phyloP scores from a whole-genome alignment of 2,797 vertebrate species.

The Amphiprion clarkii region DNA sequence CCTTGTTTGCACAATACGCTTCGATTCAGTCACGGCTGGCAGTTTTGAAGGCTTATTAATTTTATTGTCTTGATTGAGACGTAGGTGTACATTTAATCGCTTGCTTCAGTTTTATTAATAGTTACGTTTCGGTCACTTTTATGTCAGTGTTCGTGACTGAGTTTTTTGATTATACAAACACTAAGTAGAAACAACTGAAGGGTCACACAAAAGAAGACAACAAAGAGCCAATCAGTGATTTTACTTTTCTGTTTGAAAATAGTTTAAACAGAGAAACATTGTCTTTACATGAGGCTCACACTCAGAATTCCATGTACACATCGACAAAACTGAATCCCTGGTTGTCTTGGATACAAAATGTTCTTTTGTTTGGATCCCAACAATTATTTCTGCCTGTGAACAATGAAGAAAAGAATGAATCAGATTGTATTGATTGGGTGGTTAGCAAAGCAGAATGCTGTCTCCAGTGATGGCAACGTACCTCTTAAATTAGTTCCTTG shows the following conservation, averaged over 20 bases:
- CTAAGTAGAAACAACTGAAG: background rate
- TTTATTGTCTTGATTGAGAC: slow-evolving; percentile 44
- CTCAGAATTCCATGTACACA: background rate
- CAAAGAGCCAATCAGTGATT: background rate
- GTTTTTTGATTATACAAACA: slow-evolving; percentile 4
- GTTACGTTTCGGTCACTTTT: slow-evolving; percentile 29
- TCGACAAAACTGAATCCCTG: background rate
- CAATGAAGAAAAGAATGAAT: slow-evolving; percentile 30
- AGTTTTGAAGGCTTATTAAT: slow-evolving; percentile 38
- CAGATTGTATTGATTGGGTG: slow-evolving; percentile 40
- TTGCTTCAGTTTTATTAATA: slow-evolving; percentile 22
- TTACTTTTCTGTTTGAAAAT: background rate
- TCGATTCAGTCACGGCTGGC: slow-evolving; percentile 31
- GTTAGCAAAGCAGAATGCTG: slow-evolving; percentile 37
- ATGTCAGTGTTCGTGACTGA: slow-evolving; percentile 33
- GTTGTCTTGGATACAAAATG: background rate
- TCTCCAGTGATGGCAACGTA: slow-evolving; percentile 33
- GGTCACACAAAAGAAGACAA: background rate
- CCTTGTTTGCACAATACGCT: slow-evolving; percentile 21
- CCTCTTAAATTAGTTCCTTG: slow-evolving; percentile 25
- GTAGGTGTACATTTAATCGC: slow-evolving; percentile 36
- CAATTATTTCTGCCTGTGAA: too few species aligned
- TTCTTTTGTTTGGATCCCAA: too few species aligned
- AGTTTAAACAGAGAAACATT: background rate
- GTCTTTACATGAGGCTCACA: background rate